phyloP scores from a whole-genome alignment of 1,140 invertebrate species.

The Cydia amplana region DNA sequence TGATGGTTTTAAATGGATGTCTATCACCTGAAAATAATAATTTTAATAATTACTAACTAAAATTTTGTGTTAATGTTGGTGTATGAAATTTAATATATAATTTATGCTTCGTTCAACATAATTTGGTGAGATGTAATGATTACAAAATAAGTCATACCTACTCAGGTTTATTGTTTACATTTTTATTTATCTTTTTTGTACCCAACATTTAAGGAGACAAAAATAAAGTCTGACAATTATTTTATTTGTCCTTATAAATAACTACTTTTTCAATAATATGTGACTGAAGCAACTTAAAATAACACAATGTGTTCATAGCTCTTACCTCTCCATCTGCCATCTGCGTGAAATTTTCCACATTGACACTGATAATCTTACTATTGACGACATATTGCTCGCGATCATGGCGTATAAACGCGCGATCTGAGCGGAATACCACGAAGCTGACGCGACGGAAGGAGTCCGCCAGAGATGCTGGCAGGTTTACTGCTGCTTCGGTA shows the following conservation, averaged over 20 bases:
- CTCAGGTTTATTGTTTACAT: too few species aligned
- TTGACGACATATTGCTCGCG: slow-evolving; percentile 38
- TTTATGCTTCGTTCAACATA: too few species aligned
- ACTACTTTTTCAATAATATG: too few species aligned
- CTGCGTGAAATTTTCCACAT: slow-evolving; percentile 39
- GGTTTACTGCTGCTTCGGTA: slow-evolving; percentile 41
- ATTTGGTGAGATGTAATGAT: too few species aligned
- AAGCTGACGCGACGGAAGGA: slow-evolving; percentile 44
- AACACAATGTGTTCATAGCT: not conserved
- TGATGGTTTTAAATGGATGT: slow-evolving; percentile 43
- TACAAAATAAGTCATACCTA: too few species aligned
- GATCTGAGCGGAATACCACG: slow-evolving; percentile 45
- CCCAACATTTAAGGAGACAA: too few species aligned
- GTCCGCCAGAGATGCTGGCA: slow-evolving; percentile 35
- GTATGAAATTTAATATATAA: too few species aligned
- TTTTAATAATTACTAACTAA: too few species aligned
- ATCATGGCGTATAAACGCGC: slow-evolving; percentile 38
- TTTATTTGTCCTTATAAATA: too few species aligned
- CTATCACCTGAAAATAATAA: slow-evolving; percentile 37
- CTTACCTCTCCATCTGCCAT: slow-evolving; percentile 39
- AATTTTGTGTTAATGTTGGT: too few species aligned
- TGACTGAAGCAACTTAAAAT: not conserved
- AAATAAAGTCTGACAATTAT: too few species aligned
- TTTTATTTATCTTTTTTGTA: too few species aligned
- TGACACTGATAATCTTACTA: slow-evolving; percentile 45